Base-by-base conservation (phyloP, 2,113 vertebrate species). In the Leucoraja erinaceus region DNA sequence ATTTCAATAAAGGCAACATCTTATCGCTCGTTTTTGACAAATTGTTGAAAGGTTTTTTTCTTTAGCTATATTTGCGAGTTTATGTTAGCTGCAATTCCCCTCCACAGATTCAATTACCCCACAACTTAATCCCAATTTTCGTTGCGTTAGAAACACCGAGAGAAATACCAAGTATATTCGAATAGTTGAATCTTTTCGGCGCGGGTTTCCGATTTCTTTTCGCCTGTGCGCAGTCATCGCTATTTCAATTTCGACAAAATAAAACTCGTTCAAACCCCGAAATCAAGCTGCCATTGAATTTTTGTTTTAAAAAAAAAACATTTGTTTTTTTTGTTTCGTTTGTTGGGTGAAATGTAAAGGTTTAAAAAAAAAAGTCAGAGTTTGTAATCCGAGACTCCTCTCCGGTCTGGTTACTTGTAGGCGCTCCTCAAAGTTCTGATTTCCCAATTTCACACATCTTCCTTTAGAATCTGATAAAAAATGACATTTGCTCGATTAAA, bases 381-480 rank as follows among this genome's bases (percentile, higher is more conserved):
- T 33, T 31, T 63, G 63, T 61, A 63, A 14, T 28, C 47, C 83
- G 83, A 12, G 63, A 31, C 54, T 28, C 47, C 54, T 84, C 6
- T 9, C 59, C 4, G 54, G 56, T 59, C 5, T 22, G 59, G 81
- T 61, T n/a, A n/a, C 3, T 16, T 14, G 31, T 12, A 88, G 5
- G 14, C 16, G 31, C 31, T 88, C 83, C n/a, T n/a, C n/a, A 63
- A 88, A 88, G 59, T 88, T 88, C n/a, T 88, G 56, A n/a, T 31
- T 86, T 25, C 56, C 28, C 11, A 54, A 81, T 28, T 63, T 31
- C 83, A 88, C 16, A 31, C 83, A 88, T 88, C 83, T 86, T 61
- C n/a, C 61, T 33, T 88, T 66, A 88, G 63, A 86, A 86, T 86
- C 59, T 88, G 59, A 88, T 88, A 1, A 63, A 88, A 31, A n/a